Base-by-base conservation (phyloP, 2,797 vertebrate genomes). In the Takifugu rubripes region DNA sequence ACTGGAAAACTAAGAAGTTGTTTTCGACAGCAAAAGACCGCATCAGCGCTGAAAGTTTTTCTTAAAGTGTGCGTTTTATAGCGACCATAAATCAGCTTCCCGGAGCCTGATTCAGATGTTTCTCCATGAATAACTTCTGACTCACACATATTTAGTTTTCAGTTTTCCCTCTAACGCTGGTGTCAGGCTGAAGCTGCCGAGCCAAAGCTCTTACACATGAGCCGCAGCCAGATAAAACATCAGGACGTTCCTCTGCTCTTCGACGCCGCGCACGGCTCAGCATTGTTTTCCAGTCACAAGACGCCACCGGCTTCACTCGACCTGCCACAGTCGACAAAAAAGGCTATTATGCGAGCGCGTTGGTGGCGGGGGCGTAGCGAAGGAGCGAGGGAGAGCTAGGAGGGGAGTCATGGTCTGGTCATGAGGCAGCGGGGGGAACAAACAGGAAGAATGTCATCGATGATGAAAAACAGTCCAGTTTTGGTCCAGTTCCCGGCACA, bases 1-100 rank as follows among this genome's bases (percentile, higher is more conserved):
- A 50, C 54, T 66, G 54, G 64, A 61, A 77, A 68, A 66, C 21
- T 21, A 48, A 6, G 8, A 33, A 33, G 55, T 57, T 40, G 54
- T 45, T 56, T 49, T 11, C 3, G 44, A 61, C 46, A 52, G 25
- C 26, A 12, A 21, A 68, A 61, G 63, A 36, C 31, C 73, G 68
- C 56, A 45, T 68, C 66, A 54, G 56, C 52, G 43, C 61, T 54
- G 55, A 52, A 75, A 40, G 14, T 11, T 14, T 12, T 40, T 12
- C 21, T 36, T 12, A 11, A 11, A 11, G 10, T 11, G 33, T 36
- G 33, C 2, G 12, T 4, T 36, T 36, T 11, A 36, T 36, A 36
- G 7, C 2, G 3, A 11, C 33, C 33, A 36, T 36, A 2, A 36
- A 36, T 12, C 33, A 36, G 33, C 33, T 36, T 8, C 5, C 33